A percentile compares a stretch with the other conserved stretches of the same genome.
These are phyloP conservation scores for Columba janthina DNA, from an alignment of 2,113 vertebrate species.

Conservation along the genomic window DNA sequence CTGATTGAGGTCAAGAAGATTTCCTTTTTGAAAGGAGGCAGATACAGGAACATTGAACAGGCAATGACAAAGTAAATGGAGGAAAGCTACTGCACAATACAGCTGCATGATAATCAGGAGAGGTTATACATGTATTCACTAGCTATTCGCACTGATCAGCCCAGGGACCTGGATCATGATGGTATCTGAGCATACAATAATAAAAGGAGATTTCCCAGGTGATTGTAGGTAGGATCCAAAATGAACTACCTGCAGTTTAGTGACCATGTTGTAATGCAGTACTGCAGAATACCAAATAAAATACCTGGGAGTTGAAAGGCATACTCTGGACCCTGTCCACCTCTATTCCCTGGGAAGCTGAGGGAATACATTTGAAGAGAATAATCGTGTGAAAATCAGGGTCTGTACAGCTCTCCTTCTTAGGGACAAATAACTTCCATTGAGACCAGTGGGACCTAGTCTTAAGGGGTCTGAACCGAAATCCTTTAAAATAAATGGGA, in stretches of 20 bases:
- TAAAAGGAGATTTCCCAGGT: slow-evolving; percentile 28
- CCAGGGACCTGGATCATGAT: slow-evolving; percentile 1
- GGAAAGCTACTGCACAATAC: background rate
- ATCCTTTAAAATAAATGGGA: background rate
- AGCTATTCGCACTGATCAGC: slow-evolving; percentile 33
- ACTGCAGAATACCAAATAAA: background rate
- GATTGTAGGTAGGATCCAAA: background rate
- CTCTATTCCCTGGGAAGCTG: background rate
- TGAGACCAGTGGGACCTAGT: background rate
- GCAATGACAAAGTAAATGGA: slow-evolving; percentile 30
- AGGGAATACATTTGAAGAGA: background rate
- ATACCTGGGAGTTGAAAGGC: background rate
- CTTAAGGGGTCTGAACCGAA: background rate
- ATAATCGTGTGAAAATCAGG: background rate
- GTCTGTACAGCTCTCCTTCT: background rate
- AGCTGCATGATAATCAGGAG: slow-evolving; percentile 5
- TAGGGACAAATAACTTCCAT: background rate
- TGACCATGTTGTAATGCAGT: background rate
- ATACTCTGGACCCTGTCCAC: background rate
- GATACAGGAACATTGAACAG: slow-evolving; percentile 28
- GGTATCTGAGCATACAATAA: slow-evolving; percentile 17
- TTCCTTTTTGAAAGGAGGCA: background rate
- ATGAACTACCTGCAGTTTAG: background rate
- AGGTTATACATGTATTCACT: background rate
- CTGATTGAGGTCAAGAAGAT: slow-evolving; percentile 34